These are phyloP conservation scores for Brachypterus glaber DNA, from an alignment of 2,888 invertebrate species.

Conservation along the genomic window DNA sequence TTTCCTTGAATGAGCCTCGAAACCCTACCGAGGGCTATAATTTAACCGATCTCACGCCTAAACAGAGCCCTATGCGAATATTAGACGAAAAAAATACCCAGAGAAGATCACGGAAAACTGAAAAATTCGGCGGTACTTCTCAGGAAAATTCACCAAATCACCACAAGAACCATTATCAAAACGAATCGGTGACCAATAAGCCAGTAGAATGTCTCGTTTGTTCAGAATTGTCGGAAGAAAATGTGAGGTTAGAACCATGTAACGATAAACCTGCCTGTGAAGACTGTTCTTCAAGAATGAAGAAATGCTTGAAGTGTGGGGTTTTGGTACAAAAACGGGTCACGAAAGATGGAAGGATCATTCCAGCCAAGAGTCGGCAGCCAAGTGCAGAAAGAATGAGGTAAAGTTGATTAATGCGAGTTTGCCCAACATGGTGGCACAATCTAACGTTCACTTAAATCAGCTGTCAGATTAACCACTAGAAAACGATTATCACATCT, in stretches of 20 bases:
- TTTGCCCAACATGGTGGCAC: too few species aligned
- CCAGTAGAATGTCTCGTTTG: constrained; percentile 61
- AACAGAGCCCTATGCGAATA: constrained; percentile 29
- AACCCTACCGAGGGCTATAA: constrained; percentile 35
- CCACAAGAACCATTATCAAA: constrained; percentile 32
- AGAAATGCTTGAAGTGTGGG: constrained; percentile 64
- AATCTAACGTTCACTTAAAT: too few species aligned
- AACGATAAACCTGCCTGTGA: constrained; percentile 64
- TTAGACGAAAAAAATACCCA: constrained; percentile 30
- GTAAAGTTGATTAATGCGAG: too few species aligned
- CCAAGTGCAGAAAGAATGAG: constrained; percentile 58
- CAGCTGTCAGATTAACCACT: too few species aligned
- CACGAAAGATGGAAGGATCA: constrained; percentile 44
- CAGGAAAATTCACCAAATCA: constrained; percentile 36
- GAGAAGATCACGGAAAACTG: constrained; percentile 24
- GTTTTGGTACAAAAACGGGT: constrained; percentile 48
- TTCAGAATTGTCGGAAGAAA: constrained; percentile 54
- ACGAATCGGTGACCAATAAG: constrained; percentile 31
- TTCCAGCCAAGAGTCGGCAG: constrained; percentile 45
- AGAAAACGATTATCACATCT: too few species aligned
- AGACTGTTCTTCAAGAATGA: constrained; percentile 67
- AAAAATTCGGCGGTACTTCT: constrained; percentile 31
- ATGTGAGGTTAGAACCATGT: constrained; percentile 62
- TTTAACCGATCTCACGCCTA: constrained; percentile 31
- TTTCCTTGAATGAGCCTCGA: constrained; percentile 28